Conservation (phyloP, 23 tunicate species). For the Styela clava region DNA sequence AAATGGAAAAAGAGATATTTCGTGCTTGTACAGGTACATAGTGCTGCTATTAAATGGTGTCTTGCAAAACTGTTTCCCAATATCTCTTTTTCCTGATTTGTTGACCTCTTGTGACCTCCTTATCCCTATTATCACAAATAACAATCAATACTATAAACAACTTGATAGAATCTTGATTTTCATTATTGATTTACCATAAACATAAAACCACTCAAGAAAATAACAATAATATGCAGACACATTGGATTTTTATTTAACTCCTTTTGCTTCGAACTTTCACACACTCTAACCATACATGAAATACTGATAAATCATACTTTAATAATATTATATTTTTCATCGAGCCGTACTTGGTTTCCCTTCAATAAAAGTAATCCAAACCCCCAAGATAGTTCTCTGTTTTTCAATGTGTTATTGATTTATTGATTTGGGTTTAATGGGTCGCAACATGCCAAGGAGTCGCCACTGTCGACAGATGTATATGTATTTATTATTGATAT, state of each 20-base stretch:
- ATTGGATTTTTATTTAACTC: not conserved
- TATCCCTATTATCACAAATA: not conserved
- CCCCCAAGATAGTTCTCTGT: not conserved
- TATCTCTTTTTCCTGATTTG: not conserved
- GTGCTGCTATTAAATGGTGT: no score
- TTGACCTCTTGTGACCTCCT: not conserved
- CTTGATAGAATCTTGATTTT: not conserved
- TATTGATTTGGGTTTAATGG: not conserved
- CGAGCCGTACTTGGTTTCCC: no score
- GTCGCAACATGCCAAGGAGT: not conserved
- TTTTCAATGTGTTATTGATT: not conserved
- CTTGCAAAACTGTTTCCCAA: not conserved
- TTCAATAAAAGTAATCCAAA: not conserved
- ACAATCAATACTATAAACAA: not conserved
- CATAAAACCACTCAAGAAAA: not conserved
- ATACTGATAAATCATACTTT: no score
- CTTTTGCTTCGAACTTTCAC: not conserved
- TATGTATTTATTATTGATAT: not conserved
- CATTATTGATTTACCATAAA: not conserved
- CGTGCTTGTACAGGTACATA: constrained; percentile 83
- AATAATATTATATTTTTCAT: no score
- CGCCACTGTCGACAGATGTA: not conserved
- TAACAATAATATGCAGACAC: not conserved
- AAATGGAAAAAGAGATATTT: constrained; percentile 96
- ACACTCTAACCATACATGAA: not conserved